These are phyloP conservation scores for Tanytarsus gracilentus DNA, from an alignment of 2,888 invertebrate genomes.

Conservation along the genomic window DNA sequence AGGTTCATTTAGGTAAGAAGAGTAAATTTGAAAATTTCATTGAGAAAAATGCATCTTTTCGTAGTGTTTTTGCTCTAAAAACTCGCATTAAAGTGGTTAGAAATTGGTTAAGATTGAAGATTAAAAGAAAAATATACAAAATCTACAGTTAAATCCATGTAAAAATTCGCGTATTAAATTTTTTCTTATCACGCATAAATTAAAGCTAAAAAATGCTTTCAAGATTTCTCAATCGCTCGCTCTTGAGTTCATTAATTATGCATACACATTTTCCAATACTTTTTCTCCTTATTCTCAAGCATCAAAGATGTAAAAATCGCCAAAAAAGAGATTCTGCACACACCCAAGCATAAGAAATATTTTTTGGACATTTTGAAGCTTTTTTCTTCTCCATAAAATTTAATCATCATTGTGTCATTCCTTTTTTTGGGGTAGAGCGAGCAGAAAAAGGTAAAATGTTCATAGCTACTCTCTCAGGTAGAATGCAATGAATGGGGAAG, in stretches of 20 bases:
- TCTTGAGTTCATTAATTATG: slow-evolving; percentile 20
- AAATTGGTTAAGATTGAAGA: background rate
- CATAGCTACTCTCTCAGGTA: too few relatives aligned
- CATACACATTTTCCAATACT: slow-evolving; percentile 20
- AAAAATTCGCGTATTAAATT: too few relatives aligned
- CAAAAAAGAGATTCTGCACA: slow-evolving; percentile 1
- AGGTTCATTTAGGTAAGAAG: background rate
- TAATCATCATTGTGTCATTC: too few relatives aligned
- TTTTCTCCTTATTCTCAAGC: background rate
- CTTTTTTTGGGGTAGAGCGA: too few relatives aligned
- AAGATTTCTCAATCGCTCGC: background rate
- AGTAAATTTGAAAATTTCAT: background rate
- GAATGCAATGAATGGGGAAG: background rate
- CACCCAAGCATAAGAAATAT: too few relatives aligned
- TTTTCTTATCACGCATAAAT: slow-evolving; percentile 7
- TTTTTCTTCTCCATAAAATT: too few relatives aligned
- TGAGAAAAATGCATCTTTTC: background rate
- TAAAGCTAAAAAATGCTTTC: background rate
- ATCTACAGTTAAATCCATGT: too few relatives aligned
- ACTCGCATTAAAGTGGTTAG: background rate
- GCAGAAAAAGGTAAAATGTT: too few relatives aligned
- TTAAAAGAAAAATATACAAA: background rate
- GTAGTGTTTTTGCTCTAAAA: background rate
- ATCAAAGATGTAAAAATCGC: background rate
- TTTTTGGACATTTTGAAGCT: too few relatives aligned